Base-by-base conservation (phyloP, 2,113 vertebrate genomes). In the Pampusana beccarii region DNA sequence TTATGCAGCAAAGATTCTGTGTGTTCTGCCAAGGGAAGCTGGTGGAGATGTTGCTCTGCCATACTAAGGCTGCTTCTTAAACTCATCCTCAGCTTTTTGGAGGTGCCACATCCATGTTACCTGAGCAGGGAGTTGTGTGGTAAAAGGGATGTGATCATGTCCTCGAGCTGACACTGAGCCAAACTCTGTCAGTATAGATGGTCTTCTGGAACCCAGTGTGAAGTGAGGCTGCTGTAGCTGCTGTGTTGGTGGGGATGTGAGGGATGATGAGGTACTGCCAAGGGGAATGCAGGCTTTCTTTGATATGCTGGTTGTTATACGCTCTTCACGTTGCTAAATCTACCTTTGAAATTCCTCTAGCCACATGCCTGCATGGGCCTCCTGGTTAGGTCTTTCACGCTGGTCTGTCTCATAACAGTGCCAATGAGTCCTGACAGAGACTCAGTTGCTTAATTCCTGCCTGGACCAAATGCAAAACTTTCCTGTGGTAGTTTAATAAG, bases 181-280 rank as follows among this genome's bases (percentile, higher is more conserved):
- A 14, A 36, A 31, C 40, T 57, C 34, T 77, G 16, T 25, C 66
- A 13, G 20, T 26, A 57, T 36, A 31, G 1, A 2, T 36, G 58
- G 10, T 53, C 34, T 48, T n/a, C 25, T 73, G 84, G 36, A 91
- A 2, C 28, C 13, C 16, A 3, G 9, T 6, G 21, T 12, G 40
- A 34, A 64, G 28, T 62, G n/a, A 71, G 48, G 31, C 28, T 73
- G 67, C 16, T 15, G 56, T 28, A 62, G 46, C 60, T 89, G 65
- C 25, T 28, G 28, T 13, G 38, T 6, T 77, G 60, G 29, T 31
- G 34, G 58, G 26, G n/a, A 67, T 0, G 0, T 62, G 60, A 70
- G 15, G 28, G 34, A 9, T 0, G 0, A 38, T 0, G 4, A 46
- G 16, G 11, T 13, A 53, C 56, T 51, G 33, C 46, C 77, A 86